These are phyloP conservation scores for Platycheirus albimanus DNA, from an alignment of 2,888 invertebrate genomes.

Conservation along the genomic window DNA sequence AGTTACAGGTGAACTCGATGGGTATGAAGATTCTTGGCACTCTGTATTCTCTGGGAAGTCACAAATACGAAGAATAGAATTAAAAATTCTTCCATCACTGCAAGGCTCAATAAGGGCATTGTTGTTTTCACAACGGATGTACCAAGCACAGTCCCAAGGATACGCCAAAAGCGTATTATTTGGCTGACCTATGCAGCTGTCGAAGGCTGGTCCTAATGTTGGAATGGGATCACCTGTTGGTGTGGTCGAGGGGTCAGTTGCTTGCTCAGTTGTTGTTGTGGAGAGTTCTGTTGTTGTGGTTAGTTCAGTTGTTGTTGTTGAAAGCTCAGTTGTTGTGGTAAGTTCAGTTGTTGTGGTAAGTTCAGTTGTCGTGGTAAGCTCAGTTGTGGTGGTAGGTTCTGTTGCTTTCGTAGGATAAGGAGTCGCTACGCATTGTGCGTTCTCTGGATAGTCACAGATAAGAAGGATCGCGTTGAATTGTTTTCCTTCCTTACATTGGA, in stretches of 20 bases:
- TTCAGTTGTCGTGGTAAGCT: slow-evolving; percentile 24
- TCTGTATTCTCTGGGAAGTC: slow-evolving; percentile 75
- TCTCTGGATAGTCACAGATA: slow-evolving; percentile 76
- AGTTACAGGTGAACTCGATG: slow-evolving; percentile 34
- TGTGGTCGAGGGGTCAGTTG: slow-evolving; percentile 39
- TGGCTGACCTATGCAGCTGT: slow-evolving; percentile 63
- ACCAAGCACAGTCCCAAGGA: slow-evolving; percentile 76
- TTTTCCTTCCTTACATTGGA: slow-evolving; percentile 71
- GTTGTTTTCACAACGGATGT: slow-evolving; percentile 75
- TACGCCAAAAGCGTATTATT: slow-evolving; percentile 75
- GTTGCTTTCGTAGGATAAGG: slow-evolving; percentile 8
- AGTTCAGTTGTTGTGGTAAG: slow-evolving; percentile 32
- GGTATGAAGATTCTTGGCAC: slow-evolving; percentile 62
- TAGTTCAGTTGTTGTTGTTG: too few relatives aligned
- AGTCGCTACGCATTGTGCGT: slow-evolving; percentile 70
- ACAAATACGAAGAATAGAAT: slow-evolving; percentile 76
- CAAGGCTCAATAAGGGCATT: slow-evolving; percentile 74
- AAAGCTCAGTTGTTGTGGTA: too few relatives aligned
- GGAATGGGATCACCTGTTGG: slow-evolving; percentile 24
- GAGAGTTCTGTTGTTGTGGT: slow-evolving; percentile 39
- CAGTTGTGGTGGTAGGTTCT: slow-evolving; percentile 6
- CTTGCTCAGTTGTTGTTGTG: too few relatives aligned
- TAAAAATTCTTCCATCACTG: slow-evolving; percentile 74
- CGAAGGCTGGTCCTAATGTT: slow-evolving; percentile 67
- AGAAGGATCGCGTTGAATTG: slow-evolving; percentile 76